Conservation (phyloP, 92 coral and sea anemone species). For the Chrysogorgia sp. region DNA sequence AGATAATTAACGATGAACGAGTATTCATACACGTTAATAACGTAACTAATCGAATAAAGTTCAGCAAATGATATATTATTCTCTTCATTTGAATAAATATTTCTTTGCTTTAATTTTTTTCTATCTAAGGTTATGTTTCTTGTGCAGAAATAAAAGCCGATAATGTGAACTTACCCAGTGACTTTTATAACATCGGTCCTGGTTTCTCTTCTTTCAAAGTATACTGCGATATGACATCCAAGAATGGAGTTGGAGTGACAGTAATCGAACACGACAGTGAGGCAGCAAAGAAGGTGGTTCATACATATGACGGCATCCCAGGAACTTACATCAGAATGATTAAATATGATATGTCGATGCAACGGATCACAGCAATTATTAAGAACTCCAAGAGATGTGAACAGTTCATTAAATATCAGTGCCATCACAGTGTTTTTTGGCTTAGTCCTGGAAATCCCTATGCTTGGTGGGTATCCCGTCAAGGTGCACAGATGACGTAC, state of each 20-base stretch:
- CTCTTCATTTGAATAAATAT: too few relatives aligned
- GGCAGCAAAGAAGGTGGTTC: background rate
- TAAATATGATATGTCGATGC: slow-evolving; percentile 2
- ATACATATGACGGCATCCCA: background rate
- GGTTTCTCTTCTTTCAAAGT: background rate
- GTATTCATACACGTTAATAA: too few relatives aligned
- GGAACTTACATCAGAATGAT: slow-evolving; percentile 9
- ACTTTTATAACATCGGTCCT: background rate
- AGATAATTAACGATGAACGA: too few relatives aligned
- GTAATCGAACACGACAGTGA: slow-evolving; percentile 27
- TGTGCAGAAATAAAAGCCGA: background rate
- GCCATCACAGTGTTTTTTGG: background rate
- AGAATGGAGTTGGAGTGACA: slow-evolving; percentile 29
- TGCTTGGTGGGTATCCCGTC: slow-evolving; percentile 32
- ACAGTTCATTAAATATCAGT: slow-evolving; percentile 13
- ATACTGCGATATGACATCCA: slow-evolving; percentile 24
- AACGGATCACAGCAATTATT: slow-evolving; percentile 7
- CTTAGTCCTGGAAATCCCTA: too few relatives aligned
- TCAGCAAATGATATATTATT: too few relatives aligned
- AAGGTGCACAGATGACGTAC: background rate
- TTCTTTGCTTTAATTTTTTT: too few relatives aligned
- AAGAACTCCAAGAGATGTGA: slow-evolving; percentile 3
- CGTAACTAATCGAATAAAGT: too few relatives aligned
- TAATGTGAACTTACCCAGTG: background rate
- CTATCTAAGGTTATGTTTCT: too few relatives aligned